A percentile compares a stretch with the other conserved stretches of the same genome.
Conservation (phyloP, 2,797 vertebrate genomes). For the Enteromius mattozi region DNA sequence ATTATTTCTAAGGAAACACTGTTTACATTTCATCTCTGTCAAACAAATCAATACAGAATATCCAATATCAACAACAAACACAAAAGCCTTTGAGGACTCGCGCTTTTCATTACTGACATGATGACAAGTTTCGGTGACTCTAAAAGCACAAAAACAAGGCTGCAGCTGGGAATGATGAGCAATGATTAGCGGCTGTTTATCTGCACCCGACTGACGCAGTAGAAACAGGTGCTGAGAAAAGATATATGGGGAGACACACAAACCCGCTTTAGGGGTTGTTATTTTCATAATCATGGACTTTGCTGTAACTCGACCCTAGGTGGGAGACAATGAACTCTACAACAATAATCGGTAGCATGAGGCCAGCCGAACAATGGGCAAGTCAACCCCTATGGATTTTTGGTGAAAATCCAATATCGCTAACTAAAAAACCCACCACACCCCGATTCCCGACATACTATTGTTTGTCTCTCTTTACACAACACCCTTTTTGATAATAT, state of each 20-base stretch:
- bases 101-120: conserved; percentile 10
- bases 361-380: neutral
- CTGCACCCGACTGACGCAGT: neutral
- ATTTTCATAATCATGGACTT: conserved; percentile 11
- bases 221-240: conserved; percentile 16
- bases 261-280: neutral
- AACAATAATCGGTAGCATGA: neutral
- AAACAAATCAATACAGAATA: neutral
- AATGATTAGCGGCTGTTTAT: conserved; percentile 2
- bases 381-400: neutral
- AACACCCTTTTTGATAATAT: neutral
- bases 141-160: neutral
- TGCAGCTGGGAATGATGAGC: neutral
- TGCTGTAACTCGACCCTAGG: neutral
- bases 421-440: neutral
- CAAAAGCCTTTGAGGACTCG: neutral
- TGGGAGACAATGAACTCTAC: conserved; percentile 20
- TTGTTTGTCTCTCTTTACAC: neutral
- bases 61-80: conserved; percentile 12
- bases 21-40: neutral
- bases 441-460: neutral
- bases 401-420: neutral
- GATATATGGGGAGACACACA: neutral
- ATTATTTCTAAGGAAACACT: neutral
- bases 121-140: conserved; percentile 4